Conservation (phyloP, 2,888 invertebrate genomes). For the Oasisia sp. region DNA sequence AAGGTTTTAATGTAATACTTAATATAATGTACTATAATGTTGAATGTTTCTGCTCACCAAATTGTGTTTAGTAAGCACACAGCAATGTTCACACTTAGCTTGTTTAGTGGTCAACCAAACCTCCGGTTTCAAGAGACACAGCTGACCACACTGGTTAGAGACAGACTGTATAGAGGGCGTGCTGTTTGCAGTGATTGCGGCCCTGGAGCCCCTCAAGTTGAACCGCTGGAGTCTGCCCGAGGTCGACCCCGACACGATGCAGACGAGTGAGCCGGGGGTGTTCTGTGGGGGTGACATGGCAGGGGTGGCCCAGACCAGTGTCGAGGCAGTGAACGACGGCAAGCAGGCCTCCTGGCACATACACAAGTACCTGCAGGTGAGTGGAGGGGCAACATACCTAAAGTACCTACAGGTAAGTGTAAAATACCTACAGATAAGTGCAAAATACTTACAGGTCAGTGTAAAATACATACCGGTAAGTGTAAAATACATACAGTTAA, state of each 20-base stretch:
- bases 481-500: too few relatives aligned
- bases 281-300: conserved; percentile 96
- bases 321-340: conserved; percentile 98
- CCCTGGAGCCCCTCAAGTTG: conserved; percentile 81
- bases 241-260: conserved; percentile 82
- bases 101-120: too few relatives aligned
- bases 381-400: not conserved
- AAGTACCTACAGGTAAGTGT: too few relatives aligned
- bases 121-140: too few relatives aligned
- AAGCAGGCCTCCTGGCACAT: conserved; percentile 97
- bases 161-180: not conserved
- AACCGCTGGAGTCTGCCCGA: conserved; percentile 84
- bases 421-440: too few relatives aligned
- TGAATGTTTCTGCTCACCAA: too few relatives aligned
- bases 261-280: conserved; percentile 80
- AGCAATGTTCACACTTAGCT: too few relatives aligned
- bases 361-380: conserved; percentile 88
- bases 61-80: too few relatives aligned
- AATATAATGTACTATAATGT: too few relatives aligned
- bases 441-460: too few relatives aligned
- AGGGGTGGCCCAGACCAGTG: conserved; percentile 95
- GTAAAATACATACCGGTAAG: too few relatives aligned
- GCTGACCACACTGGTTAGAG: not conserved
- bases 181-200: conserved; percentile 66
- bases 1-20: too few relatives aligned